Base-by-base conservation (phyloP, 1,140 invertebrate species). In the Agrypnia vestita region DNA sequence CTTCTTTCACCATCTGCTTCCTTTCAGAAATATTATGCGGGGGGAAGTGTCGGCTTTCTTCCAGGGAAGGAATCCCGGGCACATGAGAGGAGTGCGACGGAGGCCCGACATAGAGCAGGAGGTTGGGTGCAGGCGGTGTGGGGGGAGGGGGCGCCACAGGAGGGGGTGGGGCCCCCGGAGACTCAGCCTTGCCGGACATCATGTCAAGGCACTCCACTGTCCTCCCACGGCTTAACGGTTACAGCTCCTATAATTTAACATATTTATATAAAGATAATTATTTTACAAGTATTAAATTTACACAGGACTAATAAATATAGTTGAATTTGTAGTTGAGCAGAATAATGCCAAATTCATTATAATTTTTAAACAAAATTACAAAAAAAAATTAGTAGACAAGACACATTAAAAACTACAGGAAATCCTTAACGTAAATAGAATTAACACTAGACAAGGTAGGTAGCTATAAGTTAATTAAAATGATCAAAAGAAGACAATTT, bases 161-260 rank as follows among this genome's bases (percentile, higher is more conserved):
- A 12, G 61, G 51, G 46, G 25, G 13, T 19, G 53, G 69, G 15
- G 43, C 67, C 80, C 80, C 81, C 17, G 81, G 67, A 53, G 61
- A 74, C 59, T 82, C 81, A 19, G 77, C 78, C 73, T 82, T 79
- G 73, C 77, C 76, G 25, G 81, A 82, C 81, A 69, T 56, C 44
- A 61, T 61, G 64, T 78, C 75, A 76, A 49, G 72, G 47, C 64
- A 73, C 77, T 49, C 69, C 77, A 53, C 56, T 49, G 43, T 19
- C 56, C 69, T 46, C 46, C 56, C 47, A 15, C 46, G 9, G 51
- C 53, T 73, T 64, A 79, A 46, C 77, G 55, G 19, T 35, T 62
- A n/a, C 53, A 51, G 46, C 69, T 49, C 77, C 77, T 79, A 62
- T 11, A 78, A 78, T 46, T 35, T 35, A 35, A 35, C 25, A 35